These are phyloP conservation scores for Triplophysa tibetana DNA, from an alignment of 2,113 vertebrate species.

Conservation along the genomic window DNA sequence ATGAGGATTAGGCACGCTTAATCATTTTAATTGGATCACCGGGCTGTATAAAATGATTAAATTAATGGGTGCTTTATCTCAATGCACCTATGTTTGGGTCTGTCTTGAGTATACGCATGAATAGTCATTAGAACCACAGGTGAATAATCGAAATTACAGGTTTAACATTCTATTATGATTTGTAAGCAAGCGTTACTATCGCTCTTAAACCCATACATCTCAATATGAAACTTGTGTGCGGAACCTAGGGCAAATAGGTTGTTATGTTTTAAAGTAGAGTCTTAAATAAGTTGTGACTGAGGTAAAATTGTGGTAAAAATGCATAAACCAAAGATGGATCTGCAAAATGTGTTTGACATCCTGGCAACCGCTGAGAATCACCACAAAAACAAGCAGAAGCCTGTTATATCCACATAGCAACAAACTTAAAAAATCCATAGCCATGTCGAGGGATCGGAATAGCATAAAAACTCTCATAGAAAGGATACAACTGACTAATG, in stretches of 20 bases:
- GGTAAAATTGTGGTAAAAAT: too few species aligned
- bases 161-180: too few species aligned
- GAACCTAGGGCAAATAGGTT: too few species aligned
- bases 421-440: not conserved
- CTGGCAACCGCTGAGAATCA: too few species aligned
- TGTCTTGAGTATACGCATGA: conserved; percentile 20
- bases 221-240: too few species aligned
- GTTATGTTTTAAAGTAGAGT: too few species aligned
- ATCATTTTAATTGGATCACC: conserved; percentile 38
- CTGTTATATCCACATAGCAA: too few species aligned
- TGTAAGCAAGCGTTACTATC: too few species aligned
- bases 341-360: too few species aligned
- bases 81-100: not conserved
- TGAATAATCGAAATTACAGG: not conserved
- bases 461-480: not conserved
- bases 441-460: not conserved
- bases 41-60: conserved; percentile 17
- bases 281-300: too few species aligned
- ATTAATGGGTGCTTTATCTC: not conserved
- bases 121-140: conserved; percentile 18
- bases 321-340: too few species aligned
- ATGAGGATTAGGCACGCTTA: not conserved
- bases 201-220: too few species aligned
- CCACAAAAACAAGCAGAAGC: not conserved
- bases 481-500: not conserved